Conservation (phyloP, 2,888 invertebrate species). For the Cerastis leucographa region DNA sequence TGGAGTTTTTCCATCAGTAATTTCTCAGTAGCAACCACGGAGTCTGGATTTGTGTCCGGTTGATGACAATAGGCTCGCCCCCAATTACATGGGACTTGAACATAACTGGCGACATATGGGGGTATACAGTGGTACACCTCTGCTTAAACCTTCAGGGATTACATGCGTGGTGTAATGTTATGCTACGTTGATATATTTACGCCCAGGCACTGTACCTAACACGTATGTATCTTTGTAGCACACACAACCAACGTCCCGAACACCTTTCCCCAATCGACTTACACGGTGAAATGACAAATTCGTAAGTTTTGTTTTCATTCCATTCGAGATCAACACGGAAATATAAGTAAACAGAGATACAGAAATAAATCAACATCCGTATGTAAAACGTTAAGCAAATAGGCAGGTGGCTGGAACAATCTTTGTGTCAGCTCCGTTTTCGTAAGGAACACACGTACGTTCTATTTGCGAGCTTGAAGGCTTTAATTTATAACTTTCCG, state of each 20-base stretch:
- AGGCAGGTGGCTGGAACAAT: slow-evolving; percentile 27
- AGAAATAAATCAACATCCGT: slow-evolving; percentile 58
- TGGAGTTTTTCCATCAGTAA: no score
- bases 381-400: slow-evolving; percentile 49
- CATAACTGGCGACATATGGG: no score
- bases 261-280: slow-evolving; percentile 46
- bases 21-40: no score
- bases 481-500: slow-evolving; percentile 28
- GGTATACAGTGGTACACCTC: no score
- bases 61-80: no score
- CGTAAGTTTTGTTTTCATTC: slow-evolving; percentile 57
- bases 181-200: neutral
- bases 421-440: slow-evolving; percentile 8
- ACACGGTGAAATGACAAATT: slow-evolving; percentile 43
- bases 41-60: no score
- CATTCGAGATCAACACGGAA: slow-evolving; percentile 44
- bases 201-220: neutral
- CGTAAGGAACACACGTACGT: slow-evolving; percentile 22
- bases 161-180: no score
- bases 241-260: slow-evolving; percentile 16
- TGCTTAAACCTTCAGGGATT: no score
- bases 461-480: neutral
- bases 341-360: slow-evolving; percentile 54
- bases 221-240: neutral
- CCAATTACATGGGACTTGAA: no score